Evolutionary conservation across 2,888 invertebrate species (phyloP).

Genomic region (Gisinianus flammeolus): DNA sequence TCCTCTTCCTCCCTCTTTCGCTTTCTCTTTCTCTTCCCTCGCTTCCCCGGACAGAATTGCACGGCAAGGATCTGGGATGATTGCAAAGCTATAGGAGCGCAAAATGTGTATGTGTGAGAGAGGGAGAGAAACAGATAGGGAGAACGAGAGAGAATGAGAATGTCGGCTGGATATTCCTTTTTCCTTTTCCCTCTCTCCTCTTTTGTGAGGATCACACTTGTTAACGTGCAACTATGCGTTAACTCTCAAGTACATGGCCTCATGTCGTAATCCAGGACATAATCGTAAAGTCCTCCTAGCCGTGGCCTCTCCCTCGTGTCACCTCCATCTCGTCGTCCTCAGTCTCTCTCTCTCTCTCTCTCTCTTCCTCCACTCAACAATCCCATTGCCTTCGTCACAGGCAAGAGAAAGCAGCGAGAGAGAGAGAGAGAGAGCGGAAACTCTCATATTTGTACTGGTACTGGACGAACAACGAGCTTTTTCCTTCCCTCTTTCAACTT

Average conservation of each 20-base stretch:
- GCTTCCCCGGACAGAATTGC: background rate
- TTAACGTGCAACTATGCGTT: too few relatives aligned
- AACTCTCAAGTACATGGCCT: background rate
- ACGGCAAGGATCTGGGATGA: background rate
- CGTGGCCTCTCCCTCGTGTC: background rate
- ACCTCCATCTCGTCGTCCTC: background rate
- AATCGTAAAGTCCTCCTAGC: constrained; percentile 25
- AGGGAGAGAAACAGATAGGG: background rate
- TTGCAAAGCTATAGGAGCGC: background rate
- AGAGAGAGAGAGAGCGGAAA: too few relatives aligned
- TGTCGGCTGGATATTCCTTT: background rate
- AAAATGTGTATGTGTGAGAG: background rate
- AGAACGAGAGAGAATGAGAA: background rate
- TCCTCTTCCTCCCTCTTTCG: background rate
- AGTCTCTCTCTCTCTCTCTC: constrained; percentile 11
- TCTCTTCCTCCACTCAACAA: background rate
- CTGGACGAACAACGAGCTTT: background rate
- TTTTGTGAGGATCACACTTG: background rate
- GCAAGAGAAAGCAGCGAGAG: too few relatives aligned
- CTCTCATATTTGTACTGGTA: background rate
- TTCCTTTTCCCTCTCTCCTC: background rate
- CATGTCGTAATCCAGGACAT: constrained; percentile 21
- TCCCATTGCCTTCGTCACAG: too few relatives aligned
- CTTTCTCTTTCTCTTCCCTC: background rate
- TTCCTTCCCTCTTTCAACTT: background rate